Evolutionary conservation across 2,888 invertebrate genomes (phyloP).

Genomic region (Meiosimyza platycephala): DNA sequence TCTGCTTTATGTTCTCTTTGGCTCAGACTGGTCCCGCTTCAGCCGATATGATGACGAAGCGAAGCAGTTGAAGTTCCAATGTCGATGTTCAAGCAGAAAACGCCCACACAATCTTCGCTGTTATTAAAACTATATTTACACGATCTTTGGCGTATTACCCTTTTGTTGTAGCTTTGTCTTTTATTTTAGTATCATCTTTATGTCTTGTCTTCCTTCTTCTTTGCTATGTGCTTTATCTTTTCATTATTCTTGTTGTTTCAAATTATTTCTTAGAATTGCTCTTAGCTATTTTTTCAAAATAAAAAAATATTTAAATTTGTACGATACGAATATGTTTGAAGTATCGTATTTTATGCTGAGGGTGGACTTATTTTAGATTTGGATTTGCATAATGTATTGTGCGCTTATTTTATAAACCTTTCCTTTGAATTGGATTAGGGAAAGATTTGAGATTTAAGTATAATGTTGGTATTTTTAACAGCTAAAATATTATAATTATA

Average conservation of each 20-base stretch:
- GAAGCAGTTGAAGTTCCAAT: neutral
- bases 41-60: neutral
- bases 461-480: no score
- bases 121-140: conserved; percentile 36
- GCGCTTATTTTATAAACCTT: no score
- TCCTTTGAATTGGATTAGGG: no score
- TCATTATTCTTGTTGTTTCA: neutral
- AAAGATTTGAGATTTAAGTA: no score
- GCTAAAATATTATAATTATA: no score
- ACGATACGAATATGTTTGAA: conserved; percentile 16
- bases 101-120: conserved; percentile 36
- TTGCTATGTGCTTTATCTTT: neutral
- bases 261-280: conserved; percentile 25
- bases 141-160: conserved; percentile 20
- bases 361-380: neutral
- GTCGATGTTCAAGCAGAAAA: conserved; percentile 20
- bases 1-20: neutral
- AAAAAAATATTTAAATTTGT: conserved; percentile 34
- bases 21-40: neutral
- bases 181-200: neutral
- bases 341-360: neutral
- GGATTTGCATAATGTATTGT: conserved; percentile 23
- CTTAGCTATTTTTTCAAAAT: conserved; percentile 19
- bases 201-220: conserved; percentile 1
- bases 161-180: neutral